A percentile compares a stretch with the other conserved stretches of the same genome.
These are phyloP conservation scores for Tragopan temminckii DNA, from an alignment of 2,797 vertebrate species.

Conservation along the genomic window DNA sequence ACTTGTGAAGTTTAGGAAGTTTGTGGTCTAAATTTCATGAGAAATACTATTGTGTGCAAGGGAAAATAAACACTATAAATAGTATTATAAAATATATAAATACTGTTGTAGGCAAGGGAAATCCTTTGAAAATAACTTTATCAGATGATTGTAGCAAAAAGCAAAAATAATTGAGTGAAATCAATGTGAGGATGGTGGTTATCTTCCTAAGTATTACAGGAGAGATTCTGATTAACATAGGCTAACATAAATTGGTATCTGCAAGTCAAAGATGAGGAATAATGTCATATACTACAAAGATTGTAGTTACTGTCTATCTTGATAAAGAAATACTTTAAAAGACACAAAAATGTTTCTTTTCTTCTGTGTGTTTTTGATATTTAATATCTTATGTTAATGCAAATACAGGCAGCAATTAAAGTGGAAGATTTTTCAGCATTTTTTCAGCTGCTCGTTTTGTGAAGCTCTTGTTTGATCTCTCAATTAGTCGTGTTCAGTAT, in stretches of 20 bases:
- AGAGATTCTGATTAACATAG: not conserved
- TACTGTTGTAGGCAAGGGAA: not conserved
- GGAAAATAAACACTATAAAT: too few species aligned
- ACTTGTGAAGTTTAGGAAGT: not conserved
- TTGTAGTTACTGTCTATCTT: not conserved
- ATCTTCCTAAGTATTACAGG: not conserved
- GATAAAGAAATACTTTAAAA: constrained; percentile 29
- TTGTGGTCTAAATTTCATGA: not conserved
- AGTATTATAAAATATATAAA: too few species aligned
- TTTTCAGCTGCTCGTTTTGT: constrained; percentile 17
- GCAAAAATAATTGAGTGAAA: not conserved
- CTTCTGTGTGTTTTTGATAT: constrained; percentile 34
- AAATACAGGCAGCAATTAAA: constrained; percentile 45
- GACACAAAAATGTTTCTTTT: constrained; percentile 14
- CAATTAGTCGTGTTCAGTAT: constrained; percentile 27
- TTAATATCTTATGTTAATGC: constrained; percentile 29
- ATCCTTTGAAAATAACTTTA: not conserved
- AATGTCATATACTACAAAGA: not conserved
- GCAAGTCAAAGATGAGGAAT: not conserved
- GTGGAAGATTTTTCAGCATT: constrained; percentile 15
- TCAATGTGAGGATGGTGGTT: not conserved
- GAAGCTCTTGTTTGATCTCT: constrained; percentile 50
- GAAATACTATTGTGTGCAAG: not conserved
- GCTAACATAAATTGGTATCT: not conserved
- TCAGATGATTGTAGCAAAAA: not conserved